Evolutionary conservation across 1,140 invertebrate species (phyloP), one percentile per base, ranked within the genome.

Genomic region (Trachymyrmex cornetzi): DNA sequence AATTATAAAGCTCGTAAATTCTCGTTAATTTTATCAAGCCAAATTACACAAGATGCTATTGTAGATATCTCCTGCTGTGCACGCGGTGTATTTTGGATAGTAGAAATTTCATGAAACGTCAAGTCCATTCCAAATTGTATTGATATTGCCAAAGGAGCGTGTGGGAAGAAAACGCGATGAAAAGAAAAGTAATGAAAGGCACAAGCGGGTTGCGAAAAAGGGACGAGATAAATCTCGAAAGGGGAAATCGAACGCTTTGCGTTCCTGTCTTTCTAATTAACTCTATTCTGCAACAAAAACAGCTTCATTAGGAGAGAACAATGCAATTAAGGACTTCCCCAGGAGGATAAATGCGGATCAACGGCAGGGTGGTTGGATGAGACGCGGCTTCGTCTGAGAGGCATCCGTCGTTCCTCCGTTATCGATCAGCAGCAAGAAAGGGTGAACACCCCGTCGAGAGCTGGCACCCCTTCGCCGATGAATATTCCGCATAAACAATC

Each of bases 401-500:
- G 82, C 89, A 90, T 90, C 87, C 89, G 87, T 88, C 89, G 89
- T 86, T 90, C 64, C 89, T 90, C 81, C 64, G 77, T 81, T 90
- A 90, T 90, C 89, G 89, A 90, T 90, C 89, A 90, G 77, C 16
- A 24, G 22, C 88, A 63, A 81, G 89, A 71, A 88, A 88, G 89
- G 89, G 89, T 90, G 89, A 90, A 90, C 89, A 90, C 86, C 89
- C 89, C 71, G 69, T 90, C 59, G 82, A 90, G 89, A 67, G 89
- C 85, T 61, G 71, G 75, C 75, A 50, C 63, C 61, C 87, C 50
- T 38, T 55, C 55, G 48, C 16, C 89, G 86, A 90, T 88, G 89
- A 90, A 90, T 90, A 90, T 90, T 90, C 89, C 72, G 89, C 71
- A 90, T 90, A 90, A 90, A 90, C 87, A 90, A 90, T 90, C 72